Conservation (phyloP, 2,797 vertebrate species). For the Myoxocephalus aenaeus region DNA sequence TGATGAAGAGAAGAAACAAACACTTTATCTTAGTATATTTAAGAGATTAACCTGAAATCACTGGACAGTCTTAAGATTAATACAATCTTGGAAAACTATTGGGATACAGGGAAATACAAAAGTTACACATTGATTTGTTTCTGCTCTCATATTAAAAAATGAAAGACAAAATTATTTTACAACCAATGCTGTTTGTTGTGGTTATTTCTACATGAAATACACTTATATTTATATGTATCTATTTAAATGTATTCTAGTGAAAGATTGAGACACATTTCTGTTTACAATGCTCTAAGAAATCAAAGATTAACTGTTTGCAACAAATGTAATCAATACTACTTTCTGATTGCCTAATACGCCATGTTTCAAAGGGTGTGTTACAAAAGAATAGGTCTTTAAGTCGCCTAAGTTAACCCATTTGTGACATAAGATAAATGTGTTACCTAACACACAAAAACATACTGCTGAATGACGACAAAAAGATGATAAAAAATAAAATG, state of each 20-base stretch:
- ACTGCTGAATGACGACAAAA: too few species aligned
- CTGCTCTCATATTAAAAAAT: conserved; percentile 61
- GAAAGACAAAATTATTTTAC: conserved; percentile 39
- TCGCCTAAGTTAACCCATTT: too few species aligned
- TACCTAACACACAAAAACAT: too few species aligned
- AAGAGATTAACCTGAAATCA: conserved; percentile 51
- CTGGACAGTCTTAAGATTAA: conserved; percentile 73
- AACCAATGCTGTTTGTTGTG: conserved; percentile 19
- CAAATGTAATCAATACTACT: neutral
- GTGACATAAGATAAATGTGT: too few species aligned
- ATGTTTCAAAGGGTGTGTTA: too few species aligned
- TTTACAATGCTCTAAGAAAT: neutral
- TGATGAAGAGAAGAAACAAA: conserved; percentile 63
- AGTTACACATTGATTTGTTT: conserved; percentile 39
- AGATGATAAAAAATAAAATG: too few species aligned
- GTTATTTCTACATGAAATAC: conserved; percentile 14
- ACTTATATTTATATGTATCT: neutral
- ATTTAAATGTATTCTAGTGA: neutral
- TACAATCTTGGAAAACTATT: conserved; percentile 37
- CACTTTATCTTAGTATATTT: conserved; percentile 49
- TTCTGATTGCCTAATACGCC: neutral
- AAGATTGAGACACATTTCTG: neutral
- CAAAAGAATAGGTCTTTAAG: neutral
- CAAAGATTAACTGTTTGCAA: neutral
- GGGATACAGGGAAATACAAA: conserved; percentile 11